Conservation (phyloP, 2,888 invertebrate species). For the Sinelater perroti region DNA sequence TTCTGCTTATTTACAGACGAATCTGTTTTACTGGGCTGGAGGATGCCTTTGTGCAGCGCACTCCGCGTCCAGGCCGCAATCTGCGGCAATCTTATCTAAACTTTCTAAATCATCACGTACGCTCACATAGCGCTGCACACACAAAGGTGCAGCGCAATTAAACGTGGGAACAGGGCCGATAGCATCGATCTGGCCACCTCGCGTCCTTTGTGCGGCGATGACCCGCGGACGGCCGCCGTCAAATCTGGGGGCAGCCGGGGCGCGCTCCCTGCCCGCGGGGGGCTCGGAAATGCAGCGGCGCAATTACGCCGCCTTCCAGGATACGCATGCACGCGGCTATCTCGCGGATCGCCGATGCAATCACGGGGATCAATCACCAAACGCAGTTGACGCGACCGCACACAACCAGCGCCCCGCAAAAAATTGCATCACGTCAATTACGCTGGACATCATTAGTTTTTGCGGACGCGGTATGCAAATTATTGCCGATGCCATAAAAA, state of each 20-base stretch:
- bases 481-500: conserved; percentile 28
- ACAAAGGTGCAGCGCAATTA: conserved; percentile 41
- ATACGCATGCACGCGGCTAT: neutral
- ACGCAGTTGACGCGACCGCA: conserved; percentile 25
- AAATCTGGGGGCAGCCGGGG: conserved; percentile 11
- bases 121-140: conserved; percentile 36
- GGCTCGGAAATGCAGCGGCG: conserved; percentile 1
- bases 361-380: conserved; percentile 20
- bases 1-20: too few species aligned
- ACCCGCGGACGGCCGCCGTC: conserved; percentile 33
- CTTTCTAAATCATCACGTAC: conserved; percentile 35
- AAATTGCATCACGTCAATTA: conserved; percentile 26
- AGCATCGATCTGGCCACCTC: conserved; percentile 42
- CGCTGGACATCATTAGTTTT: conserved; percentile 36
- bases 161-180: conserved; percentile 42
- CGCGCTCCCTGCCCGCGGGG: neutral
- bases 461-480: conserved; percentile 30
- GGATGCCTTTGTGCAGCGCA: conserved; percentile 10
- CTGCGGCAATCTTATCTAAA: conserved; percentile 33
- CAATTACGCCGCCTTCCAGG: too few species aligned
- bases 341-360: conserved; percentile 8
- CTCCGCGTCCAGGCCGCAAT: conserved; percentile 14
- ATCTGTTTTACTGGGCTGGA: too few species aligned
- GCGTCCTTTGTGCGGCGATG: conserved; percentile 34
- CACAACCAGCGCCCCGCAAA: conserved; percentile 8